These are phyloP conservation scores for Aselliscus stoliczkanus DNA, from an alignment of 2,797 vertebrate species.

Conservation along the genomic window DNA sequence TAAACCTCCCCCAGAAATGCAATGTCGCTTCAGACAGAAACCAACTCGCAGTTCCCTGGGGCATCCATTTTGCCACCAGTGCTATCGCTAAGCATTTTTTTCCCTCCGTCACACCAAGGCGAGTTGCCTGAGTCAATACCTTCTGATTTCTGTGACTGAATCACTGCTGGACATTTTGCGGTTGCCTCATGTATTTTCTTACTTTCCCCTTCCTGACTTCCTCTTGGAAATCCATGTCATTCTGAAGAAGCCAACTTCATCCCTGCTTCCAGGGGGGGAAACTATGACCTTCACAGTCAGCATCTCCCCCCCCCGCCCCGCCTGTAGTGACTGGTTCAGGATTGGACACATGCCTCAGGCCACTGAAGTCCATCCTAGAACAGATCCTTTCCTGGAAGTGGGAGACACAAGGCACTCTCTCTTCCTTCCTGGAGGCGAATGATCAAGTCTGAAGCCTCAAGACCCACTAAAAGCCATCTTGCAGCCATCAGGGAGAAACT, in stretches of 20 bases:
- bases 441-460: background rate
- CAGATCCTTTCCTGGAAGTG: background rate
- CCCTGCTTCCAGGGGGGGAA: background rate
- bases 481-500: background rate
- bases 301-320: too few species aligned
- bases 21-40: fast-evolving
- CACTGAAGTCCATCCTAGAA: background rate
- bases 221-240: background rate
- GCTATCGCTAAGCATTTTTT: fast-evolving
- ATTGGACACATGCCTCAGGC: background rate
- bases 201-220: background rate
- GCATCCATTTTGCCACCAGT: fast-evolving
- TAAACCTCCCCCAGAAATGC: background rate
- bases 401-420: background rate
- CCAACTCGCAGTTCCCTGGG: fast-evolving
- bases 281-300: too few species aligned
- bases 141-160: background rate
- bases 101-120: too few species aligned
- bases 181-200: background rate
- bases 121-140: background rate
- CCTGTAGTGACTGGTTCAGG: background rate
- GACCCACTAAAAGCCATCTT: background rate
- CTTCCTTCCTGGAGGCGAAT: background rate
- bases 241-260: background rate
- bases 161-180: fast-evolving